Conservation (phyloP, 2,113 vertebrate species). For the Conger conger region DNA sequence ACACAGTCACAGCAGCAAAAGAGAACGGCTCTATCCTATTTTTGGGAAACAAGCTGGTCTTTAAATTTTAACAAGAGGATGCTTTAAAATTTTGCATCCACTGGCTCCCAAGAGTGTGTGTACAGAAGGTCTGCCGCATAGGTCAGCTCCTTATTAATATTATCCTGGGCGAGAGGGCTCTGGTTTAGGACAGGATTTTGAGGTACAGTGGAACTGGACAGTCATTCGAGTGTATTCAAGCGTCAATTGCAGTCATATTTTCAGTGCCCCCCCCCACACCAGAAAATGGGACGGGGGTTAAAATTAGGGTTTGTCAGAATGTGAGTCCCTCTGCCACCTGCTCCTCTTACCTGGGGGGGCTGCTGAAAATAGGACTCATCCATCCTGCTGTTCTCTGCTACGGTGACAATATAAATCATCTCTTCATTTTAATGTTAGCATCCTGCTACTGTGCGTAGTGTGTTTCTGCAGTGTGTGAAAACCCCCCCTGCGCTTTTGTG, state of each 20-base stretch:
- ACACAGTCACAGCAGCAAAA: not conserved
- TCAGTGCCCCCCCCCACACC: no score
- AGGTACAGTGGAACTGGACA: no score
- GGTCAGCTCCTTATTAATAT: not conserved
- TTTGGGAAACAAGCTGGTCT: constrained; percentile 23
- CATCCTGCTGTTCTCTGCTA: not conserved
- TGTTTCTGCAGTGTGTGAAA: not conserved
- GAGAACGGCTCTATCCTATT: not conserved
- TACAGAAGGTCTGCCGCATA: not conserved
- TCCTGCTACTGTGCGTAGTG: not conserved
- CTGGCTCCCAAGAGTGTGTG: not conserved
- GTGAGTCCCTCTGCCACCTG: no score
- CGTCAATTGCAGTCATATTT: no score
- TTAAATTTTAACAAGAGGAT: constrained; percentile 3
- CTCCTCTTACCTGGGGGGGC: no score
- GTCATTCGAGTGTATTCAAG: no score
- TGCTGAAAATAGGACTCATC: no score
- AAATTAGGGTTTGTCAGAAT: no score
- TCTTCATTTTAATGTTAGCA: not conserved
- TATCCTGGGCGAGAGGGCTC: not conserved
- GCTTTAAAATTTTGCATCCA: not conserved
- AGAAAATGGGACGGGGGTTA: no score
- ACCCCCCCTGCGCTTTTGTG: not conserved
- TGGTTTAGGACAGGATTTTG: not conserved
- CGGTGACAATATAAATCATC: not conserved